Evolutionary conservation across 2,888 invertebrate species (phyloP), one percentile per base, ranked within the genome.

Genomic region (Marronus borbonicus): DNA sequence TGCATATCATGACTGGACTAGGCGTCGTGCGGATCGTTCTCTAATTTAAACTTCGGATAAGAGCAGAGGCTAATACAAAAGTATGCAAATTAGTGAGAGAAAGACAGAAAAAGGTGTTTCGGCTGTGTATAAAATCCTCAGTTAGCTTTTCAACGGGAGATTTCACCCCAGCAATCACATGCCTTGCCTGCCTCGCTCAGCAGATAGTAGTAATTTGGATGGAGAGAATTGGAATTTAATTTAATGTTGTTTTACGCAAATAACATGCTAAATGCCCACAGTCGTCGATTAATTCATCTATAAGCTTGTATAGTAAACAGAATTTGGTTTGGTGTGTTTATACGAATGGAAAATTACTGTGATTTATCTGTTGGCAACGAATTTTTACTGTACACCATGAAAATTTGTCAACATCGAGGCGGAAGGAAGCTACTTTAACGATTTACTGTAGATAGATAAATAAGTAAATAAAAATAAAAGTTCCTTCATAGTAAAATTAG

Each of bases 11-110:
- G 62, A 10, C 55, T 55, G n/a, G 55, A n/a, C 55, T 7, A n/a
- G 60, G 28, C 24, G 60, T 52, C 14, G 28, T 14, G 4, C 14
- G 28, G 24, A 28, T 28, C 10, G 20, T 10, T 28, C 60, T 31
- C 62, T 62, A 62, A 62, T 62, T 62, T 62, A 31, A 62, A 62
- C 62, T 31, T 62, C 28, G 20, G 20, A 55, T 55, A 55, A 55
- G 55, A 55, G 55, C 31, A 24, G 14, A 28, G 20, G 60, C 60
- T 62, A 62, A 24, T 62, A 24, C 60, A 24, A 62, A 62, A 62
- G 62, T 62, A 62, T 62, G 62, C 31, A 62, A 62, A 62, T 62
- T 62, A 62, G 28, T 3, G 28, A 44, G 55, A 8, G 14, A 20
- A 14, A 20, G 55, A 55, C n/a, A 31, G 3, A 31, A 31, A 31